Evolutionary conservation across 2,797 vertebrate species (phyloP).

Genomic region (Streptopelia turtur): DNA sequence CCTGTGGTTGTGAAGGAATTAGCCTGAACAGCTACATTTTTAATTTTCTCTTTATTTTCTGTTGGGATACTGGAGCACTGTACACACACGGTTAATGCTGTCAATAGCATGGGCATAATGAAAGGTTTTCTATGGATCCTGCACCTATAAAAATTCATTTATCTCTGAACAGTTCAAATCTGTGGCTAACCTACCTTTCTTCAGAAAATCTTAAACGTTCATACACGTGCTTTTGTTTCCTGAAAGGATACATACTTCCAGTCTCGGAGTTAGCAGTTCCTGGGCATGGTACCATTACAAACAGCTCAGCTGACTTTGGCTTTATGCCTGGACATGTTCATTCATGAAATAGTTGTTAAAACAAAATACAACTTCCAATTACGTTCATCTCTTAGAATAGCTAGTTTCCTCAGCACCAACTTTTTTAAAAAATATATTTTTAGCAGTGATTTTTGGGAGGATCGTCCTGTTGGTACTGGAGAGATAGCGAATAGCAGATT

Average conservation of each 20-base stretch:
- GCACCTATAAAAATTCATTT: background rate
- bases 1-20: background rate
- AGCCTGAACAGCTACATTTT: background rate
- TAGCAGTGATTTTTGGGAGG: background rate
- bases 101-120: background rate
- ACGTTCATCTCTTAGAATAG: background rate
- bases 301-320: slow-evolving; percentile 61
- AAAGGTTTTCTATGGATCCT: background rate
- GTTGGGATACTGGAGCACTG: accelerated
- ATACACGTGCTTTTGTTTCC: slow-evolving; percentile 15
- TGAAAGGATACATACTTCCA: slow-evolving; percentile 16
- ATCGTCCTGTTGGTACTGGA: background rate
- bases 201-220: background rate
- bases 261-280: background rate
- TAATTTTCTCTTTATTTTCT: background rate
- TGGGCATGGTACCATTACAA: slow-evolving; percentile 55
- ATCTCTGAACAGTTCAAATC: background rate
- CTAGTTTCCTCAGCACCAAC: background rate
- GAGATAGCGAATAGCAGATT: background rate
- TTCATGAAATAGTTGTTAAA: slow-evolving; percentile 46
- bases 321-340: slow-evolving; percentile 47
- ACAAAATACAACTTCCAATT: slow-evolving; percentile 49
- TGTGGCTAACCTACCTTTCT: background rate
- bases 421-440: background rate
- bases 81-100: background rate